phyloP scores from a whole-genome alignment of 2,797 vertebrate genomes.

The Hyperoplus immaculatus region DNA sequence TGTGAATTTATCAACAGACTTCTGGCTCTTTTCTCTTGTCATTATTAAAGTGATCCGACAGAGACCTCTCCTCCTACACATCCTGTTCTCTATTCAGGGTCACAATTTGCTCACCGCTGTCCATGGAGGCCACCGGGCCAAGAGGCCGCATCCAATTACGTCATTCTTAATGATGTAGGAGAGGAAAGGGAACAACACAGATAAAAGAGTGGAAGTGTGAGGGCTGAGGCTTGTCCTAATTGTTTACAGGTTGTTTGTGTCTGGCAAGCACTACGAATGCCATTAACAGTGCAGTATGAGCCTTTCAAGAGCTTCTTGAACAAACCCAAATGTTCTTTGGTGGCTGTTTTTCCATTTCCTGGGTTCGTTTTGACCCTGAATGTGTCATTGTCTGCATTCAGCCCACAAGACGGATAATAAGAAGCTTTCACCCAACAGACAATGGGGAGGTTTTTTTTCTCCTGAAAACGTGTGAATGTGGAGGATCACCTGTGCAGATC shows the following conservation, averaged over 20 bases:
- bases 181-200: slow-evolving; percentile 48
- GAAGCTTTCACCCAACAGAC: not conserved
- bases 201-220: slow-evolving; percentile 55
- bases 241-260: slow-evolving; percentile 34
- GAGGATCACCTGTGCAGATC: slow-evolving; percentile 67
- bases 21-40: slow-evolving; percentile 54
- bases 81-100: slow-evolving; percentile 66
- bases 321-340: slow-evolving; percentile 26
- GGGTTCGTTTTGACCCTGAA: slow-evolving; percentile 17
- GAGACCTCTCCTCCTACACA: slow-evolving; percentile 59
- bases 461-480: slow-evolving; percentile 37
- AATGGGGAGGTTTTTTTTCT: slow-evolving; percentile 5
- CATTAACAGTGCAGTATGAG: slow-evolving; percentile 7
- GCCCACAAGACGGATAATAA: slow-evolving; percentile 15
- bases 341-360: slow-evolving; percentile 1
- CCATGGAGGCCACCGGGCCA: slow-evolving; percentile 52
- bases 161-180: slow-evolving; percentile 54
- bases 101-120: slow-evolving; percentile 55
- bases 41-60: slow-evolving; percentile 66
- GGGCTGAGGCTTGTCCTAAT: slow-evolving; percentile 29
- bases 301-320: slow-evolving; percentile 8
- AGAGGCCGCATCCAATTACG: slow-evolving; percentile 52
- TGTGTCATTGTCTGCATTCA: not conserved
- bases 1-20: slow-evolving; percentile 64
- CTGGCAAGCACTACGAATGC: slow-evolving; percentile 11